Percentiles rank a stretch among this genome's conserved stretches.
These are phyloP conservation scores for Tylochromis polylepis DNA, from an alignment of 2,113 vertebrate species.

Conservation along the genomic window DNA sequence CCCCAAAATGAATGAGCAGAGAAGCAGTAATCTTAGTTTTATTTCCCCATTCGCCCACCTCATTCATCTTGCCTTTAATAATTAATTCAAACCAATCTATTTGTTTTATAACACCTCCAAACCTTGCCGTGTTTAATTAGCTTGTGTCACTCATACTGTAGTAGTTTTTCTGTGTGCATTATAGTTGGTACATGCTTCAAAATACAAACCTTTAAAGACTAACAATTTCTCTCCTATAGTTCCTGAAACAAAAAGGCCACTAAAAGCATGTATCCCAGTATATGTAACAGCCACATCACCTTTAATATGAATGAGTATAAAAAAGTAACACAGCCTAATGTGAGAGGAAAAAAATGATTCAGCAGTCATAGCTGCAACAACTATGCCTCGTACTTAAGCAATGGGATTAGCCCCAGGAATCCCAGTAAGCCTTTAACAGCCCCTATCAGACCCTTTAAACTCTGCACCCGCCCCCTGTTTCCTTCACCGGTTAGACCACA, in stretches of 20 bases:
- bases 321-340: not conserved
- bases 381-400: conserved; percentile 34
- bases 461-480: not conserved
- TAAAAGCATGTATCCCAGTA: accelerated
- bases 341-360: conserved; percentile 38
- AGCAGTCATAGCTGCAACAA: conserved; percentile 38
- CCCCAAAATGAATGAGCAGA: not conserved
- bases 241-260: not conserved
- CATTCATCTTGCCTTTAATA: not conserved
- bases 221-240: not conserved
- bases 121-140: not conserved
- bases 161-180: not conserved
- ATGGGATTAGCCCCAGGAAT: conserved; percentile 68
- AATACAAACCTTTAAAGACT: not conserved
- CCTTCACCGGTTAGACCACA: not conserved
- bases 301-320: not conserved
- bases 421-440: conserved; percentile 56
- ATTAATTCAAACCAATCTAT: not conserved
- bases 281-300: not conserved
- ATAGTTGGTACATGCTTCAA: not conserved
- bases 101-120: not conserved
- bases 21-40: not conserved
- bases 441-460: not conserved
- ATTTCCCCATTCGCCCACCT: not conserved
- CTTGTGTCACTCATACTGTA: not conserved